A percentile compares a stretch with the other conserved stretches of the same genome.
Evolutionary conservation across 2,113 vertebrate species (phyloP).

Genomic region (Synchiropus splendidus): DNA sequence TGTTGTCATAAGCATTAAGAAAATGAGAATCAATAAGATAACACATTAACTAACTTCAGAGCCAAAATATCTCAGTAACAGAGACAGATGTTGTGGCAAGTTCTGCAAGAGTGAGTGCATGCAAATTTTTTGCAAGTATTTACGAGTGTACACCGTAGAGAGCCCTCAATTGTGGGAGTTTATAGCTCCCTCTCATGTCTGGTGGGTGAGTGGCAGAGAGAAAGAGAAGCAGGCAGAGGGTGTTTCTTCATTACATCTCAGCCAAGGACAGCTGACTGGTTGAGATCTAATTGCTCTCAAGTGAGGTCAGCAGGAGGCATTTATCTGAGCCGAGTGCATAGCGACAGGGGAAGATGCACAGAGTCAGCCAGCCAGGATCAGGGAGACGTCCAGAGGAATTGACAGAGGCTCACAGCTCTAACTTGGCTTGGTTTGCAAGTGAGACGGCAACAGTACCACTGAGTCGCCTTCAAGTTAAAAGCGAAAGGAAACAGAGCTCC

Average conservation of each 20-base stretch:
- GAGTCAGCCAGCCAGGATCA: constrained; percentile 66
- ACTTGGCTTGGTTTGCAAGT: constrained; percentile 69
- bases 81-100: constrained; percentile 5
- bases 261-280: constrained; percentile 93
- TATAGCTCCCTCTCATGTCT: constrained; percentile 91
- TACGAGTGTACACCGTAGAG: constrained; percentile 31
- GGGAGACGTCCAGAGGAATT: constrained; percentile 81
- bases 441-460: constrained; percentile 23
- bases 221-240: constrained; percentile 62
- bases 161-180: constrained; percentile 61
- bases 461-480: constrained; percentile 60
- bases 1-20: constrained; percentile 8
- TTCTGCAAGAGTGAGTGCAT: constrained; percentile 19
- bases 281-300: constrained; percentile 95
- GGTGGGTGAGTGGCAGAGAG: constrained; percentile 67
- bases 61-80: too few species aligned
- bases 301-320: constrained; percentile 98
- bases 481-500: constrained; percentile 69
- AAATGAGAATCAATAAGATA: too few species aligned
- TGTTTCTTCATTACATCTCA: constrained; percentile 70
- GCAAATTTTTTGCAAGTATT: constrained; percentile 33
- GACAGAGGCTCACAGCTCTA: constrained; percentile 73
- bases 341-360: constrained; percentile 74
- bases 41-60: too few species aligned
- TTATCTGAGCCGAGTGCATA: constrained; percentile 84